These are phyloP conservation scores for Microctenopoma stevenorrisi DNA, from an alignment of 2,797 vertebrate species.

Conservation along the genomic window DNA sequence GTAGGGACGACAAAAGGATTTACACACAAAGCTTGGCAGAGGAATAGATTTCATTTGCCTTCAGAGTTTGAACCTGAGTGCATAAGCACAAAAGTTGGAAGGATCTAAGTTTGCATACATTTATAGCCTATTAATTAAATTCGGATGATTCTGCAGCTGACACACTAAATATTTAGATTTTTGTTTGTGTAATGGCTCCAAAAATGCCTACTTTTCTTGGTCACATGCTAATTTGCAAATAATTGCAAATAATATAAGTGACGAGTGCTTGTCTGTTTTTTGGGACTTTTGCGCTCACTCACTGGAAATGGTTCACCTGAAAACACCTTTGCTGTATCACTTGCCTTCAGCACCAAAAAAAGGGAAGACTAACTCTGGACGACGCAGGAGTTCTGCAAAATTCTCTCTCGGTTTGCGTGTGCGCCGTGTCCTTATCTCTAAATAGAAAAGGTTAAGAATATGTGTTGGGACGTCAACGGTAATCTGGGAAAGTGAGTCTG, in stretches of 20 bases:
- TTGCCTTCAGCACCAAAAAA: not conserved
- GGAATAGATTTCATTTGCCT: constrained; percentile 75
- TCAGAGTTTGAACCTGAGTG: constrained; percentile 69
- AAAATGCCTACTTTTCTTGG: constrained; percentile 17
- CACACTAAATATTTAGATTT: constrained; percentile 33
- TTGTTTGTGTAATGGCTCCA: constrained; percentile 35
- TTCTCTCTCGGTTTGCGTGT: constrained; percentile 9
- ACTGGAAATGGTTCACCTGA: not conserved
- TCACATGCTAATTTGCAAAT: not conserved
- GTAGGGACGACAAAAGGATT: constrained; percentile 79
- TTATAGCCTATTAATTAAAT: constrained; percentile 56
- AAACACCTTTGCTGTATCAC: constrained; percentile 8
- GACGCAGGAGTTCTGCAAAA: constrained; percentile 25
- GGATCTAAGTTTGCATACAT: constrained; percentile 63
- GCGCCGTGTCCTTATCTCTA: constrained; percentile 22
- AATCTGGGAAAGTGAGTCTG: constrained; percentile 79
- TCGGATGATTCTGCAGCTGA: constrained; percentile 61
- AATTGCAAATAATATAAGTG: constrained; percentile 2
- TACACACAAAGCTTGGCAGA: constrained; percentile 74
- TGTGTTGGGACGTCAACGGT: constrained; percentile 69
- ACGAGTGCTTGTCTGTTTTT: not conserved
- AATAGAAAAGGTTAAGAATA: constrained; percentile 64
- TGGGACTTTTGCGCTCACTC: not conserved
- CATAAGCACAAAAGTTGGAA: constrained; percentile 66
- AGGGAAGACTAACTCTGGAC: not conserved